phyloP scores from a whole-genome alignment of 2,113 vertebrate species.

The Tachysurus fulvidraco region DNA sequence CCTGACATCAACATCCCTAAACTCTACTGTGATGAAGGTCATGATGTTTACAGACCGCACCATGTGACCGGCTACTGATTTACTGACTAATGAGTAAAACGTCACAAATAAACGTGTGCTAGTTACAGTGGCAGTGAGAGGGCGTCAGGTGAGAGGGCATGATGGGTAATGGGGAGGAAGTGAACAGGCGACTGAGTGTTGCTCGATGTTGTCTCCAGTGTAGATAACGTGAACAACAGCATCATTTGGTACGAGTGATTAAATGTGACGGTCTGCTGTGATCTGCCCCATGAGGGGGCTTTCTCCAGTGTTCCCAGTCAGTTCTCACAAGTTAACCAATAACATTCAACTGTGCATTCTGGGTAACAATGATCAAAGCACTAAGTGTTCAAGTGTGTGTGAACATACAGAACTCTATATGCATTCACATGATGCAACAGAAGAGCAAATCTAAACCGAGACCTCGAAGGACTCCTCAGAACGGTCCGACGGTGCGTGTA shows the following conservation, averaged over 20 bases:
- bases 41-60: no score
- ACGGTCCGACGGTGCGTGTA: neutral
- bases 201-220: neutral
- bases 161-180: conserved; percentile 7
- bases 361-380: neutral
- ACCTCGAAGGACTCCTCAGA: neutral
- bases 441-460: neutral
- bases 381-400: no score
- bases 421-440: no score
- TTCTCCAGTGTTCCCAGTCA: neutral
- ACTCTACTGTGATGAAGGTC: no score
- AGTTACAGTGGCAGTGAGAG: neutral
- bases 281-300: neutral
- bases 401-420: no score
- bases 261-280: no score
- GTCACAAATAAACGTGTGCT: neutral
- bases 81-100: neutral
- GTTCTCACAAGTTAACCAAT: neutral
- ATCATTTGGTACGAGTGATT: no score
- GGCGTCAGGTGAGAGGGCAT: conserved; percentile 11
- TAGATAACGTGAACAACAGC: neutral
- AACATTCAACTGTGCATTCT: neutral
- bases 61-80: neutral
- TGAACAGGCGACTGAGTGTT: neutral
- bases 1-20: no score